Evolutionary conservation across 2,113 vertebrate species (phyloP).

Genomic region (Gnathonemus longibarbis): DNA sequence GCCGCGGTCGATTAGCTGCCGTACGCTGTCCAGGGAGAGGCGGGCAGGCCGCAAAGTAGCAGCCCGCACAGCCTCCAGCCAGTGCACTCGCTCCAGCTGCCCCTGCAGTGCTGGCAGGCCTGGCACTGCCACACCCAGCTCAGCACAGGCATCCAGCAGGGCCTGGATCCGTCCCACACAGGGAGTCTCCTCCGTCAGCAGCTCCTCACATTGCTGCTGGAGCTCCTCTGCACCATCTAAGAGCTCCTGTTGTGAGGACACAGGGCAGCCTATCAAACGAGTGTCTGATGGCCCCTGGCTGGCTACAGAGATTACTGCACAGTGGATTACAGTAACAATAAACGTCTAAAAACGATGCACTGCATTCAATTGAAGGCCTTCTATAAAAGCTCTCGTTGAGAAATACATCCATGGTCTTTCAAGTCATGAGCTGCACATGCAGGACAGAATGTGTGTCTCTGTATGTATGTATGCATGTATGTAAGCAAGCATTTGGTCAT

Average conservation of each 20-base stretch:
- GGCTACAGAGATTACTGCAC: background rate
- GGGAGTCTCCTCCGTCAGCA: constrained; percentile 76
- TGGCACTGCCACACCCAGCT: constrained; percentile 82
- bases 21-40: constrained; percentile 84
- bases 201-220: constrained; percentile 69
- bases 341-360: background rate
- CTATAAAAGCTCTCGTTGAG: background rate
- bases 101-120: constrained; percentile 71
- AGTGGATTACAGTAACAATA: background rate
- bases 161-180: constrained; percentile 73
- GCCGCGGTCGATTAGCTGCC: constrained; percentile 87
- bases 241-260: constrained; percentile 67
- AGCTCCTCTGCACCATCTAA: constrained; percentile 83
- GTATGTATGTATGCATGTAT: background rate
- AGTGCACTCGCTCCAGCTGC: constrained; percentile 82
- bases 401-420: background rate
- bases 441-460: background rate
- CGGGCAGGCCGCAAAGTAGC: constrained; percentile 65
- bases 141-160: constrained; percentile 79
- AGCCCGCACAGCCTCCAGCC: constrained; percentile 81
- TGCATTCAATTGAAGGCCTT: background rate
- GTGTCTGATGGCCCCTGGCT: background rate
- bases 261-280: background rate
- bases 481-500: background rate
- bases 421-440: background rate